These are phyloP conservation scores for Actinemys pallida DNA, from an alignment of 2,113 vertebrate genomes.

Conservation along the genomic window DNA sequence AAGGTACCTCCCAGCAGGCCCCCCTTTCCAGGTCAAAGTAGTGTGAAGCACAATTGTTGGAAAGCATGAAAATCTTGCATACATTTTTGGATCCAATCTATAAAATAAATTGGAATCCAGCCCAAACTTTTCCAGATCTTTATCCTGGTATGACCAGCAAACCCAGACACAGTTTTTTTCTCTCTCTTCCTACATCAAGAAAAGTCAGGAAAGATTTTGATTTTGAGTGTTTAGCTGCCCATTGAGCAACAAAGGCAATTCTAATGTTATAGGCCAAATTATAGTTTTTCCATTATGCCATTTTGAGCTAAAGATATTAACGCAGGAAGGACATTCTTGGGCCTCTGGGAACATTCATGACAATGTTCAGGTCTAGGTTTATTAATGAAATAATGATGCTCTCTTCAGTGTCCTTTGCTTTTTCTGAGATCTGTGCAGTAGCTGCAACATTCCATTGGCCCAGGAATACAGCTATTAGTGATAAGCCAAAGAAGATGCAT, in stretches of 20 bases:
- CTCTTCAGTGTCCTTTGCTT: neutral
- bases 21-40: neutral
- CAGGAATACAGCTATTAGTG: neutral
- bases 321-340: neutral
- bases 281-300: neutral
- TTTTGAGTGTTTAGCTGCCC: neutral
- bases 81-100: neutral
- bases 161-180: neutral
- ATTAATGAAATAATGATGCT: neutral
- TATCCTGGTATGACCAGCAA: neutral
- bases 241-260: neutral
- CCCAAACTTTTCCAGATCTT: neutral
- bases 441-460: neutral
- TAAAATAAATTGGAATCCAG: neutral
- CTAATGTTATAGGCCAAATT: neutral
- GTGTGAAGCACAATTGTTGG: neutral
- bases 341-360: neutral
- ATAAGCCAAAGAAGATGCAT: neutral
- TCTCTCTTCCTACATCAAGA: neutral
- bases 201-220: neutral
- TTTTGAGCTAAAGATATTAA: neutral
- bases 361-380: neutral
- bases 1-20: neutral
- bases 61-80: neutral
- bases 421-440: neutral